Base-by-base conservation (phyloP, 2,113 vertebrate genomes). In the Peromyscus polionotus region DNA sequence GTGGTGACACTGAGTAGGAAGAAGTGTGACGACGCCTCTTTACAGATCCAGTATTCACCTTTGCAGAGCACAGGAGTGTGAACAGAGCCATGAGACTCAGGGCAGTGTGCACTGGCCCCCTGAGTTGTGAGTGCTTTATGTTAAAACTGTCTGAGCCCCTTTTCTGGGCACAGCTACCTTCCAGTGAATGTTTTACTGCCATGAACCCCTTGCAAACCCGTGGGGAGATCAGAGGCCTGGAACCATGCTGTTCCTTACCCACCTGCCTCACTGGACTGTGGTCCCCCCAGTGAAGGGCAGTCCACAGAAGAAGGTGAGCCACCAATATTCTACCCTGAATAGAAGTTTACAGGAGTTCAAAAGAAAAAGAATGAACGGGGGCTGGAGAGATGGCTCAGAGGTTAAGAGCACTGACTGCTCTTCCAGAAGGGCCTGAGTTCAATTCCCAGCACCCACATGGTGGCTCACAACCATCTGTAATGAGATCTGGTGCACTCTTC, bases 111-210 rank as follows among this genome's bases (percentile, higher is more conserved):
- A 12, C 7, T 65, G 51, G 1, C 51, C 1, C 7, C 51, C 61
- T 24, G 84, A 45, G 75, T 76, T 57, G 87, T 2, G 10, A 45
- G 72, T 19, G 42, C 67, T 80, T 39, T 14, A 13, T 48, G 88
- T 70, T 45, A 17, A 88, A 70, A 16, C 75, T 75, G 65, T 36
- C 31, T 36, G 31, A 48, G 68, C 1, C 10, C 93, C 63, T 91
- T 67, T 89, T 93, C 91, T 63, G 73, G 0, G 0, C 85, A 65
- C 81, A 33, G 19, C 88, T 26, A 59, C 72, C 33, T 77, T 77
- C 84, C 88, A 85, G 42, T 94, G 90, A 95, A 93, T 96, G 95
- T 97, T 39, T 72, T 17, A 22, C 93, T 86, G 42, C 94, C 13
- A 0, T 91, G 93, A 97, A 90, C 96, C 85, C 0, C 42, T 59